Conservation (phyloP, 2,113 vertebrate species). For the Arizona elegans region DNA sequence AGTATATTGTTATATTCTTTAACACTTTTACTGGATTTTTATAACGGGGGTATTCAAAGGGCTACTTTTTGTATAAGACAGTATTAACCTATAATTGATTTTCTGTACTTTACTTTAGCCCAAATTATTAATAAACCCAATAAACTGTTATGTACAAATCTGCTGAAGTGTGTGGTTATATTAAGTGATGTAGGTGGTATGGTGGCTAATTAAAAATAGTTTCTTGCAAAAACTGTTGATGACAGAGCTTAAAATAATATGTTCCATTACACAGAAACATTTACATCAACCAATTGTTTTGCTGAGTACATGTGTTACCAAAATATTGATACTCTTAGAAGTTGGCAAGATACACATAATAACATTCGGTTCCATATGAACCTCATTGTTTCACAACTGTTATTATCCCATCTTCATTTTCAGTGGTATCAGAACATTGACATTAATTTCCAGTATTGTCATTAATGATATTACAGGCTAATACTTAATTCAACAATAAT, state of each 20-base stretch:
- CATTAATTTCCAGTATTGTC: background rate
- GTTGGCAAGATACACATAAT: background rate
- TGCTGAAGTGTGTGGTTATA: background rate
- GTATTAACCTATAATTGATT: constrained; percentile 31
- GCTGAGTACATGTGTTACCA: background rate
- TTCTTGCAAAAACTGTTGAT: background rate
- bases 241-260: background rate
- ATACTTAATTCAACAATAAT: background rate
- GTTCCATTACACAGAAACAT: background rate
- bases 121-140: constrained; percentile 53
- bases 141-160: background rate
- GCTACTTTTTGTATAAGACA: constrained; percentile 38
- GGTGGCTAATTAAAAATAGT: background rate
- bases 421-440: background rate
- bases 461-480: background rate
- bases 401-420: background rate
- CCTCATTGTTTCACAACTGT: background rate
- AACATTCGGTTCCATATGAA: background rate
- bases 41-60: constrained; percentile 30
- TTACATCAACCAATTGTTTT: background rate
- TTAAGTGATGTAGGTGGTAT: background rate
- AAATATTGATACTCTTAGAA: background rate
- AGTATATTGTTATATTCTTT: constrained; percentile 18
- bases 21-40: constrained; percentile 40
- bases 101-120: constrained; percentile 43